Evolutionary conservation across 2,888 invertebrate genomes (phyloP), one percentile per base, ranked within the genome.

Genomic region (Stenodera caucasica): DNA sequence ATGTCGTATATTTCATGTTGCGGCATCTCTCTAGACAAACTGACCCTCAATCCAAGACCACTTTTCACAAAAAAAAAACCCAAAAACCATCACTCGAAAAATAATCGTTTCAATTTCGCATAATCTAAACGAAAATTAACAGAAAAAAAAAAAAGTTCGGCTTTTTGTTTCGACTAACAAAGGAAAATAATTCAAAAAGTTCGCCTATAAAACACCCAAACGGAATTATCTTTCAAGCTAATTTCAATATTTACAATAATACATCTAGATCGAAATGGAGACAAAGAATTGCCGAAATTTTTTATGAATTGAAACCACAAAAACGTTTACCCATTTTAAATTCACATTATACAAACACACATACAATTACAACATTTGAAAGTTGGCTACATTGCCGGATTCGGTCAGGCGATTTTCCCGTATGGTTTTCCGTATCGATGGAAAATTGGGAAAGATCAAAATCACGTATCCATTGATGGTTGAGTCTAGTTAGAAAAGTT

Each of bases 1-100:
- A 60, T 63, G 63, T 60, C 60, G 63, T 60, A 63, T 63, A 63
- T 63, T 63, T 63, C 63, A 63, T 60, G 55, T 63, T 35, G 63
- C 63, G 63, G 60, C 57, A 63, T 60, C 63, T 63, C 32, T 29
- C 45, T 60, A 63, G 63, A 63, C 63, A 60, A 63, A 63, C 63
- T 63, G 63, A 60, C 63, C 63, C 57, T 60, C 40, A 53, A 37
- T 23, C 35, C 49, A 30, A 18, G 49, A 40, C 18, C 11, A 40
- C 40, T 30, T 49, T 15, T 33, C 1, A 40, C 21, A 18, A 21
- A 2, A 18, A 21, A 15, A 40, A 40, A 40, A 40, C 2, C 8
- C 37, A 40, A 18, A 40, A 40, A 40, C 18, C 15, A n/a, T n/a
- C 8, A 35, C 37, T 9, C 15, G 1, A 1, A 33, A 33, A 33